Conservation (phyloP, 2,888 invertebrate species). For the Eueremaeus valkanovi region DNA sequence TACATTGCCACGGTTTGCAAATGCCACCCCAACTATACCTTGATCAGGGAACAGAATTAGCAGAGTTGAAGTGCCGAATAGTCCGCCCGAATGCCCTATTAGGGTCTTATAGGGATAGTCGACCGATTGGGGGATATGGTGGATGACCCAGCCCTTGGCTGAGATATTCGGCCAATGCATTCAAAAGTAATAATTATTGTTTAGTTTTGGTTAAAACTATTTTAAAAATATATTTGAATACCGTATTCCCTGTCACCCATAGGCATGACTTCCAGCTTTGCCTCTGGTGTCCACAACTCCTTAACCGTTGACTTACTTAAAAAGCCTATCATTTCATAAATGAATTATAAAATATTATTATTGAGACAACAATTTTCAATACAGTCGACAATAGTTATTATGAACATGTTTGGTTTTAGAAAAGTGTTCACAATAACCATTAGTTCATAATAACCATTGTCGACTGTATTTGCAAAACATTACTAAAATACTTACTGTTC, state of each 20-base stretch:
- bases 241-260: neutral
- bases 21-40: slow-evolving; percentile 10
- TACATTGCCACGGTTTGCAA: slow-evolving; percentile 1
- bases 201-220: neutral
- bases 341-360: neutral
- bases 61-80: slow-evolving; percentile 19
- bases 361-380: neutral
- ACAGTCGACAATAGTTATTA: neutral
- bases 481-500: neutral
- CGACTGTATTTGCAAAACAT: neutral
- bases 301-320: neutral
- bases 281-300: slow-evolving; percentile 17
- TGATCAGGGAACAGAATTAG: slow-evolving; percentile 16
- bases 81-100: slow-evolving; percentile 32
- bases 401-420: no score
- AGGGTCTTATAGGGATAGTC: neutral
- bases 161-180: no score
- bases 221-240: no score
- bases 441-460: no score
- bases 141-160: neutral
- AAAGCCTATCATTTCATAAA: neutral
- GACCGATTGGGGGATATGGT: neutral
- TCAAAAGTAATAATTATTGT: neutral
- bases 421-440: no score
- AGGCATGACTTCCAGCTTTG: neutral